Conservation (phyloP, 2,113 vertebrate genomes). For the Xerus inauris region DNA sequence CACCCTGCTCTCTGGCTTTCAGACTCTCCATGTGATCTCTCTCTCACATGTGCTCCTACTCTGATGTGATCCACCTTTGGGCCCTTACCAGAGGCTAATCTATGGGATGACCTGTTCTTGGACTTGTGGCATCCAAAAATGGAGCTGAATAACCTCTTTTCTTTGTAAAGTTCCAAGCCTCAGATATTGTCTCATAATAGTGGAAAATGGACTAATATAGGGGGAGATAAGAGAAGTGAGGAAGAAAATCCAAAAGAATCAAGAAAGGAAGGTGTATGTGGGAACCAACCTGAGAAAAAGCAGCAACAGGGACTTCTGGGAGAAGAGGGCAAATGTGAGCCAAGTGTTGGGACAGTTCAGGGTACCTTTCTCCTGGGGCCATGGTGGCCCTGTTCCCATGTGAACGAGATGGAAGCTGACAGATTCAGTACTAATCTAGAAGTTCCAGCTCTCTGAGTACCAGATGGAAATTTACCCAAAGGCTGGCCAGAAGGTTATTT, state of each 20-base stretch:
- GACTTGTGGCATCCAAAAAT: not conserved
- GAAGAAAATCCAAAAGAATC: not conserved
- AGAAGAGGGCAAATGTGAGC: constrained; percentile 67
- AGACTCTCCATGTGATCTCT: not conserved
- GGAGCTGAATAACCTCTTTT: not conserved
- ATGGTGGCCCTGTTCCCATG: constrained; percentile 64
- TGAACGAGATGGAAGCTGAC: constrained; percentile 83
- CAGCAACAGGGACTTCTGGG: not conserved
- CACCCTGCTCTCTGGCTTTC: not conserved
- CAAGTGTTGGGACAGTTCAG: constrained; percentile 26
- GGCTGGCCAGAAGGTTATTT: constrained; percentile 62
- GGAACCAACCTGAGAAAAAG: constrained; percentile 48
- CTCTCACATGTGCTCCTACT: too few relatives aligned
- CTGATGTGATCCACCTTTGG: not conserved
- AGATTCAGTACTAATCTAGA: constrained; percentile 85
- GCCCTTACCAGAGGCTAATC: not conserved
- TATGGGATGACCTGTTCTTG: not conserved
- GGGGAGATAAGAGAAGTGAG: not conserved
- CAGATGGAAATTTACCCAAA: constrained; percentile 82
- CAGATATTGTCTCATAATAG: not conserved
- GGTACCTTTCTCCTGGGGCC: not conserved
- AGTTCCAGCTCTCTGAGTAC: constrained; percentile 81
- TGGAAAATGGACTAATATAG: not conserved
- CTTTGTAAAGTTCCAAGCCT: not conserved
- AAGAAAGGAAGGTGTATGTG: not conserved